These are phyloP conservation scores for Poecilus cupreus DNA, from an alignment of 2,888 invertebrate genomes.

Conservation along the genomic window DNA sequence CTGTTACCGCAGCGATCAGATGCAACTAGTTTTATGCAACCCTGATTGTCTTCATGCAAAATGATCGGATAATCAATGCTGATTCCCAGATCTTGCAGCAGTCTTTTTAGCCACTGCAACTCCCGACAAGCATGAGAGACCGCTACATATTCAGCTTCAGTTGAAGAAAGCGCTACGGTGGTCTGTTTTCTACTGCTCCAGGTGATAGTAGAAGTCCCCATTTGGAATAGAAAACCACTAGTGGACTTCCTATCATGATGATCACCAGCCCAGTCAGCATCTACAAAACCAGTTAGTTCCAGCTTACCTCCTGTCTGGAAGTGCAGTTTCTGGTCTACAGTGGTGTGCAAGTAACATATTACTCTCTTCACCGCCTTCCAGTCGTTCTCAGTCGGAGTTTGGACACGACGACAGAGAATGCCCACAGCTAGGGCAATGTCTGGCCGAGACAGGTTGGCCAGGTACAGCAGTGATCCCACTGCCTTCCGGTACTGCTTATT, in stretches of 20 bases:
- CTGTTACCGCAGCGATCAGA: background rate
- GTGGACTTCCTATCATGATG: no score
- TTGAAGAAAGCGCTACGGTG: background rate
- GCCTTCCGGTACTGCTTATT: no score
- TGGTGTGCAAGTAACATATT: background rate
- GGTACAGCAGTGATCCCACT: slow-evolving; percentile 12
- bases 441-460: no score
- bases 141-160: no score
- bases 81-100: no score
- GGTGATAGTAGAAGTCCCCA: background rate
- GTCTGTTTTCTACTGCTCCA: background rate
- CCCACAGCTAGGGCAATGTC: no score
- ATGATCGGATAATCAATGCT: background rate
- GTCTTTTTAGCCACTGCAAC: no score
- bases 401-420: slow-evolving; percentile 14
- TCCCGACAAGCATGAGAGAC: no score
- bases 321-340: no score
- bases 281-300: no score
- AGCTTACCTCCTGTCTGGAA: no score
- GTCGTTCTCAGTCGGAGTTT: slow-evolving; percentile 22
- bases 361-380: slow-evolving; percentile 25
- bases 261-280: no score
- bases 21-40: background rate
- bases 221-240: background rate
- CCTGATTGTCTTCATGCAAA: background rate